phyloP scores from a whole-genome alignment of 2,888 invertebrate genomes.

The Phragmatobia fuliginosa region DNA sequence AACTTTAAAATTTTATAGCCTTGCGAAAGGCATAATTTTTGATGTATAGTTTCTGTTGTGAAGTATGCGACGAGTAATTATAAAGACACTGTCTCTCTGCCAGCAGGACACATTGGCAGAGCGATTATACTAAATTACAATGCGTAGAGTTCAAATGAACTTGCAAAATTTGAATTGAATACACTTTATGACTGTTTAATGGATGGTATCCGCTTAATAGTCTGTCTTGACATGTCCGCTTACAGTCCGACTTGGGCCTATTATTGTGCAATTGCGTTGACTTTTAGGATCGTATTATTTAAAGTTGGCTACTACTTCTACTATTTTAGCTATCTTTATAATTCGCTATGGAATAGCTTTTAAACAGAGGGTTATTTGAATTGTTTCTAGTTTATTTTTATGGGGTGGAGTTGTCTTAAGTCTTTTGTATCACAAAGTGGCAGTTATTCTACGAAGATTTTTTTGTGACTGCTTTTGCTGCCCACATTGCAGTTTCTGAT shows the following conservation, averaged over 20 bases:
- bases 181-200: neutral
- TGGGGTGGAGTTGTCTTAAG: neutral
- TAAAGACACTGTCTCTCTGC: conserved; percentile 32
- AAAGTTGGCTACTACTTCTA: conserved; percentile 19
- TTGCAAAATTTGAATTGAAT: neutral
- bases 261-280: conserved; percentile 22
- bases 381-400: conserved; percentile 3
- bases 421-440: neutral
- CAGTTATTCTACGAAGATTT: too few species aligned
- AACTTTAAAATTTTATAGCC: conserved; percentile 77
- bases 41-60: conserved; percentile 59
- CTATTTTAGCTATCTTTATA: conserved; percentile 2
- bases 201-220: neutral
- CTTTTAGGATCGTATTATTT: conserved; percentile 39
- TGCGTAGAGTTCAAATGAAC: neutral
- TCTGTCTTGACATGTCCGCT: neutral
- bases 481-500: neutral
- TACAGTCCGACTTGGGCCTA: conserved; percentile 2
- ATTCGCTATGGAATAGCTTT: conserved; percentile 8
- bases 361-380: conserved; percentile 6
- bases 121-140: neutral
- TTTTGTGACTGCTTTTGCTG: too few species aligned
- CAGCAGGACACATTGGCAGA: conserved; percentile 24
- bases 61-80: conserved; percentile 54
- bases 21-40: conserved; percentile 66